These are phyloP conservation scores for Aspiorhynchus laticeps DNA, from an alignment of 2,113 vertebrate species.

Conservation along the genomic window DNA sequence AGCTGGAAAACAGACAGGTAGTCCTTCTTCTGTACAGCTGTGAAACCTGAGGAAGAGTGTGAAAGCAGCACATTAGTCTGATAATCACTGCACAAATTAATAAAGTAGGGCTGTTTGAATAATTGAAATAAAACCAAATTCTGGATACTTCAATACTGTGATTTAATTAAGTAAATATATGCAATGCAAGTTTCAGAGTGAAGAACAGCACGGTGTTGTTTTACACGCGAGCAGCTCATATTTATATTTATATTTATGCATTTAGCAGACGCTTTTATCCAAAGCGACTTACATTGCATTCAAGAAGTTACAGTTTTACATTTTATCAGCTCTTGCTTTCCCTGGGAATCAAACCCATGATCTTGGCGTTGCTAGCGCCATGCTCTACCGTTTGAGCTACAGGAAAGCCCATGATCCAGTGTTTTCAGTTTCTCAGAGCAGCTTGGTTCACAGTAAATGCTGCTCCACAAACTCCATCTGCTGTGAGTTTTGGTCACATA, in stretches of 20 bases:
- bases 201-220: neutral
- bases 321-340: too few relatives aligned
- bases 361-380: too few relatives aligned
- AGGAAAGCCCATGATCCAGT: neutral
- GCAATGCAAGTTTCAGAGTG: neutral
- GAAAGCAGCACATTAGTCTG: neutral
- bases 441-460: neutral
- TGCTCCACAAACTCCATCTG: too few relatives aligned
- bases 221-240: neutral
- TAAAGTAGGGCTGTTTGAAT: neutral
- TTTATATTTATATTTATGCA: too few relatives aligned
- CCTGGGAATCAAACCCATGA: too few relatives aligned
- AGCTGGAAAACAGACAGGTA: conserved; percentile 81
- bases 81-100: neutral
- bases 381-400: too few relatives aligned
- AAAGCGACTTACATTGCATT: too few relatives aligned
- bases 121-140: neutral
- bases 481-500: neutral
- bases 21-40: conserved; percentile 60
- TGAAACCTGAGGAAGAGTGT: conserved; percentile 72
- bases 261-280: too few relatives aligned
- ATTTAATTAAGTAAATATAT: neutral
- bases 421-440: neutral
- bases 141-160: too few relatives aligned
- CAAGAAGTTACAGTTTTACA: too few relatives aligned